Evolutionary conservation across 2,888 invertebrate species (phyloP).

Genomic region (Trissolcus brochymenae): DNA sequence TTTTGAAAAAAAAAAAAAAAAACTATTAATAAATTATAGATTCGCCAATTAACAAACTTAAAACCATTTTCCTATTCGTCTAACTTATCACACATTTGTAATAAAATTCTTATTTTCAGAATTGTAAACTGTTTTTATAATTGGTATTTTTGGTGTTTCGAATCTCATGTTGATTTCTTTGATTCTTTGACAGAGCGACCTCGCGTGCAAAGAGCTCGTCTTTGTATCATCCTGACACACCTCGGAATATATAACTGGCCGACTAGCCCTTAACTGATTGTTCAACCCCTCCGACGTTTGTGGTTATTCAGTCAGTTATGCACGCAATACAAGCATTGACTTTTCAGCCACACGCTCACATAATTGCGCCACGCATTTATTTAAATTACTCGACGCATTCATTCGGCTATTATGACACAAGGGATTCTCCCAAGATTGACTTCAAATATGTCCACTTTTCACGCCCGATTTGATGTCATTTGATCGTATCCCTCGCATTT

Average conservation of each 20-base stretch:
- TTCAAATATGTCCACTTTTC: slow-evolving; percentile 26
- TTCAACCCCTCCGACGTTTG: slow-evolving; percentile 63
- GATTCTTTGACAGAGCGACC: slow-evolving; percentile 8
- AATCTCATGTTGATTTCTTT: no score
- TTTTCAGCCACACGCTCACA: slow-evolving; percentile 59
- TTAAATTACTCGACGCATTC: slow-evolving; percentile 66
- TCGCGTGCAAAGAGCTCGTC: slow-evolving; percentile 67
- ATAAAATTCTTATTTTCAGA: slow-evolving; percentile 5
- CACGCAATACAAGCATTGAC: slow-evolving; percentile 73
- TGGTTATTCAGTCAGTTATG: slow-evolving; percentile 72
- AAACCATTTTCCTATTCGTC: slow-evolving; percentile 33
- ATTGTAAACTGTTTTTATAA: not conserved
- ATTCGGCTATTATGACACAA: slow-evolving; percentile 54
- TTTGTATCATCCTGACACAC: slow-evolving; percentile 57
- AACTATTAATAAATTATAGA: slow-evolving; percentile 37
- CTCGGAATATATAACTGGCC: slow-evolving; percentile 57
- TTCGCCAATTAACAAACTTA: slow-evolving; percentile 33
- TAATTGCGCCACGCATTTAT: slow-evolving; percentile 64
- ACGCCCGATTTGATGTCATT: not conserved
- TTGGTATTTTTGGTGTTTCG: not conserved
- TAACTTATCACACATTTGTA: slow-evolving; percentile 1
- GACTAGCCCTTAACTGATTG: slow-evolving; percentile 65
- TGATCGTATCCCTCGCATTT: not conserved
- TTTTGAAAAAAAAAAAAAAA: slow-evolving; percentile 18
- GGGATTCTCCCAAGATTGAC: slow-evolving; percentile 47